phyloP scores from a whole-genome alignment of 2,113 vertebrate species.

The Rhabdornis inornatus region DNA sequence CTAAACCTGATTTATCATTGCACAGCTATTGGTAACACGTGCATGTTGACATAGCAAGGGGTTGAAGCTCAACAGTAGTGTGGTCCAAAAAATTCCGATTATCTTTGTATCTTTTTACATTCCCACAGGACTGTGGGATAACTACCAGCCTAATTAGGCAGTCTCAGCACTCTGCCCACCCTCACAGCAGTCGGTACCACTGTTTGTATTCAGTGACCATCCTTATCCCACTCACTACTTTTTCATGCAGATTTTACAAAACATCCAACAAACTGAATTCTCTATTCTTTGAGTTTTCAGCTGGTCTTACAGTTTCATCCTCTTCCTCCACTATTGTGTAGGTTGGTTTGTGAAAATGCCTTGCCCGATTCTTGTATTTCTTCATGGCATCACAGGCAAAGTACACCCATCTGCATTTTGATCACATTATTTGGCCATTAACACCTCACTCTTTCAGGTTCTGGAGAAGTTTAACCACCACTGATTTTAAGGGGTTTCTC shows the following conservation, averaged over 20 bases:
- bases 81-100: not conserved
- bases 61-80: not conserved
- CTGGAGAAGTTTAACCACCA: not conserved
- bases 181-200: not conserved
- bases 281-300: not conserved
- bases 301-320: not conserved
- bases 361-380: not conserved
- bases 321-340: not conserved
- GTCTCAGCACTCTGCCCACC: not conserved
- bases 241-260: not conserved
- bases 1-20: accelerated
- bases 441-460: not conserved
- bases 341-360: not conserved
- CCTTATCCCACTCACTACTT: not conserved
- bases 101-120: not conserved
- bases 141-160: not conserved
- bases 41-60: not conserved
- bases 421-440: not conserved
- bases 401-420: not conserved
- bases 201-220: not conserved
- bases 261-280: not conserved
- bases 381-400: not conserved
- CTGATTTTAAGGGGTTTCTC: not conserved
- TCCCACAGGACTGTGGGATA: not conserved
- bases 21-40: not conserved